A percentile compares a stretch with the other conserved stretches of the same genome.
These are phyloP conservation scores for Petromus typicus DNA, from an alignment of 2,113 vertebrate genomes.

Conservation along the genomic window DNA sequence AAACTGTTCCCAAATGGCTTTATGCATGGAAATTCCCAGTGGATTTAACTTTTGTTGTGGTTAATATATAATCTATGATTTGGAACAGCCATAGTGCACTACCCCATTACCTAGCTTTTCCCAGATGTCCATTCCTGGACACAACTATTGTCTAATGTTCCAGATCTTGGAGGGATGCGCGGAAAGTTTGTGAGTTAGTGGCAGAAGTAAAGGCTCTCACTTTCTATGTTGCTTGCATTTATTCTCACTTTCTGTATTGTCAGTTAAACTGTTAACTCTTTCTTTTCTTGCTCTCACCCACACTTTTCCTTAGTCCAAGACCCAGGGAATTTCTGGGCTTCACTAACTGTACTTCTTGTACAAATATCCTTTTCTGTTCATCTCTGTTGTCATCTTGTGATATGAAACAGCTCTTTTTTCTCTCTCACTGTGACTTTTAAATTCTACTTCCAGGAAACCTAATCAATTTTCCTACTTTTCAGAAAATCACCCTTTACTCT, in stretches of 20 bases:
- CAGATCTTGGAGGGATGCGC: not conserved
- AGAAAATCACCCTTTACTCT: not conserved
- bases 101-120: not conserved
- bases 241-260: not conserved
- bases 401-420: not conserved
- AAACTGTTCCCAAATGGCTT: not conserved
- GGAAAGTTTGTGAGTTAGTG: not conserved
- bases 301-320: not conserved
- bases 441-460: not conserved
- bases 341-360: not conserved
- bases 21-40: not conserved
- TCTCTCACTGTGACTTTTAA: not conserved
- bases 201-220: too few species aligned
- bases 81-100: not conserved
- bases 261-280: not conserved
- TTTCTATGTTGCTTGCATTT: not conserved
- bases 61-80: not conserved
- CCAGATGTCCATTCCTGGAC: not conserved
- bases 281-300: too few species aligned
- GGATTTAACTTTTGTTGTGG: not conserved
- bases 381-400: not conserved
- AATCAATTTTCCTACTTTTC: not conserved
- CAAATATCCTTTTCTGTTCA: not conserved
- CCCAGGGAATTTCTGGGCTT: not conserved
- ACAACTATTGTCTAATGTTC: not conserved